Base-by-base conservation (phyloP, 2,888 invertebrate species). In the Euzophera pinguis region DNA sequence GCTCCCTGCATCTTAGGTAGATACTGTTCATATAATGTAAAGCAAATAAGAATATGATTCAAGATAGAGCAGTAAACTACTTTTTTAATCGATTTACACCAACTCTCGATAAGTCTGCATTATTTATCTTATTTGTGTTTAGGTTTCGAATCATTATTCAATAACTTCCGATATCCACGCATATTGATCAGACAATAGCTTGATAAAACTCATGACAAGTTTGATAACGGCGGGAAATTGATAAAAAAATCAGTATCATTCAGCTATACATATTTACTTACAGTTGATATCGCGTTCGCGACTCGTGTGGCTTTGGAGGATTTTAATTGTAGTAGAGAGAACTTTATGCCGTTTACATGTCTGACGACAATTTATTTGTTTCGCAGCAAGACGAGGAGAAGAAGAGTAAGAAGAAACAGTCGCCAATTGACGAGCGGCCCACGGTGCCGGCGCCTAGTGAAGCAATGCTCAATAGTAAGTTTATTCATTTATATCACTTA, bases 391-490 rank as follows among this genome's bases (percentile, higher is more conserved):
- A 90, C 47, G 90, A 90, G 80, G 88, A 90, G 68, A 88, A 89
- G 65, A 89, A 89, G 65, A 87, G 64, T 65, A 89, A 88, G 73
- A 89, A 89, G 69, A 86, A 85, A 60, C 82, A 81, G 65, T 78
- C 89, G 13, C 89, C 90, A 0, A 86, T 86, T 50, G 90, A 90
- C 64, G 90, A 90, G 37, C 73, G 90, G 57, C 89, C 89, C 2
- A 62, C 73, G 38, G 91, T 90, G 17, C 91, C 91, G 0, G 84
- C 89, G 52, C 91, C 91, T 41, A 90, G 90, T 57, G 90, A 90
- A 71, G 89, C 90, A 42, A 90, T 90, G 83, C 89, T 91, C 63
- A 89, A 90, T 64, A 90, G 91, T 91, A 62, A 88, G 89, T 71
- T 27, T 42, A 9, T 22, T 22, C 5, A 22, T 22, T 22, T 3